phyloP scores from a whole-genome alignment of 2,797 vertebrate species.

The Podargus strigoides region DNA sequence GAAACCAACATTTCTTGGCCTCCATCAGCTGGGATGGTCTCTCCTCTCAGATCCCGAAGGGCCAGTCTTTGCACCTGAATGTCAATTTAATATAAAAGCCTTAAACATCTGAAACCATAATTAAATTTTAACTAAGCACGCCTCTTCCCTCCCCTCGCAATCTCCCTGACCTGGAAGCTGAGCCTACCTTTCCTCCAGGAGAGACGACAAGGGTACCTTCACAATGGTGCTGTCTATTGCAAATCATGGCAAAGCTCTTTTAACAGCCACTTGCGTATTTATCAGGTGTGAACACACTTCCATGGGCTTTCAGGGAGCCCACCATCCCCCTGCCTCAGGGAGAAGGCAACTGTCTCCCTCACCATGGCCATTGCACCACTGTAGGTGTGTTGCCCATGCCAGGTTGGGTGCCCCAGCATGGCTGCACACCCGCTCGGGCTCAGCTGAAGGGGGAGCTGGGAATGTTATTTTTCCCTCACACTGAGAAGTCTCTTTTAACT shows the following conservation, averaged over 20 bases:
- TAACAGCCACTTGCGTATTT: background rate
- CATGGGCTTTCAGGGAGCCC: background rate
- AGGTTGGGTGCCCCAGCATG: rapidly evolving
- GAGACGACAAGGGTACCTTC: background rate
- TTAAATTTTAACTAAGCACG: background rate
- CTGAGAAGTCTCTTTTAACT: background rate
- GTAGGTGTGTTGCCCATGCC: rapidly evolving
- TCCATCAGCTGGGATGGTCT: rapidly evolving
- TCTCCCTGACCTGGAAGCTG: background rate
- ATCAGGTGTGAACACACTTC: background rate
- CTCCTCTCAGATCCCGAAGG: background rate
- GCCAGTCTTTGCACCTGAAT: background rate
- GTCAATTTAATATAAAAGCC: background rate
- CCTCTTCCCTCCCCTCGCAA: background rate
- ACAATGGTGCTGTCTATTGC: background rate
- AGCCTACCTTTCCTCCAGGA: background rate
- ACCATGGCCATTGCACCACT: rapidly evolving
- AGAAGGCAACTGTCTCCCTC: background rate
- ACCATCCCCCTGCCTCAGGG: background rate
- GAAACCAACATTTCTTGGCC: background rate
- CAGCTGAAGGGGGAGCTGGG: background rate
- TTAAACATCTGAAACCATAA: background rate
- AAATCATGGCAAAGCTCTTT: background rate
- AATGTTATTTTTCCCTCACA: background rate
- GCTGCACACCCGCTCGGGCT: background rate